These are phyloP conservation scores for Lasioglossum malachurum DNA, from an alignment of 2,888 invertebrate species.

Conservation along the genomic window DNA sequence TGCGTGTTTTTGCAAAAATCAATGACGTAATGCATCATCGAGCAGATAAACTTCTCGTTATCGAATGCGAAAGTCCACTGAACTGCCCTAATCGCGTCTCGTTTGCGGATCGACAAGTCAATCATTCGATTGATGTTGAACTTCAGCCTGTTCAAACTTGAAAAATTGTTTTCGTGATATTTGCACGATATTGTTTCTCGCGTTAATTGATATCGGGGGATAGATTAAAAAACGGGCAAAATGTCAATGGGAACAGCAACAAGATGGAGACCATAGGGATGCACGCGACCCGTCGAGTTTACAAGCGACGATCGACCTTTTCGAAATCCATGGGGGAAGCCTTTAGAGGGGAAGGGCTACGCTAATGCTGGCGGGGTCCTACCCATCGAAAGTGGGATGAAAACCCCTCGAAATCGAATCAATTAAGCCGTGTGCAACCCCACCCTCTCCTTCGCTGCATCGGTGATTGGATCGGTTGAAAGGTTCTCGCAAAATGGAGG, in stretches of 20 bases:
- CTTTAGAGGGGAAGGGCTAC: slow-evolving; percentile 33
- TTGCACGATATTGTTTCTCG: not conserved
- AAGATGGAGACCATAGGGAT: slow-evolving; percentile 66
- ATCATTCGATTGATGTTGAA: not conserved
- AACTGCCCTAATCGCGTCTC: not conserved
- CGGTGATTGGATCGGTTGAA: slow-evolving; percentile 75
- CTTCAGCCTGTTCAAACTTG: not conserved
- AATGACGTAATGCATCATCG: not conserved
- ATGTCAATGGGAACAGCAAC: slow-evolving; percentile 46
- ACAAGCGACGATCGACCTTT: slow-evolving; percentile 65
- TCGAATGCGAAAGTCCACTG: not conserved
- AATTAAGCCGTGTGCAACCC: slow-evolving; percentile 82
- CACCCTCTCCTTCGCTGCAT: slow-evolving; percentile 61
- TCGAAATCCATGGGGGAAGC: slow-evolving; percentile 60
- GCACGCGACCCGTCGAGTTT: slow-evolving; percentile 30
- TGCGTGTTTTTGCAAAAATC: not conserved
- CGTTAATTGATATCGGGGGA: not conserved
- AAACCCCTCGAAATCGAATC: slow-evolving; percentile 83
- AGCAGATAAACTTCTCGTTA: not conserved
- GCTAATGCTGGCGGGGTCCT: slow-evolving; percentile 61
- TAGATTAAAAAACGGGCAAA: slow-evolving; percentile 1
- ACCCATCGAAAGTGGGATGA: slow-evolving; percentile 74
- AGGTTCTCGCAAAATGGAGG: slow-evolving; percentile 80
- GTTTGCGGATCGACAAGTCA: not conserved
- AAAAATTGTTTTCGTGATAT: not conserved